Percentiles rank a stretch among this genome's conserved stretches.
These are phyloP conservation scores for Neocloeon triangulifer DNA, from an alignment of 1,140 invertebrate genomes.

Conservation along the genomic window DNA sequence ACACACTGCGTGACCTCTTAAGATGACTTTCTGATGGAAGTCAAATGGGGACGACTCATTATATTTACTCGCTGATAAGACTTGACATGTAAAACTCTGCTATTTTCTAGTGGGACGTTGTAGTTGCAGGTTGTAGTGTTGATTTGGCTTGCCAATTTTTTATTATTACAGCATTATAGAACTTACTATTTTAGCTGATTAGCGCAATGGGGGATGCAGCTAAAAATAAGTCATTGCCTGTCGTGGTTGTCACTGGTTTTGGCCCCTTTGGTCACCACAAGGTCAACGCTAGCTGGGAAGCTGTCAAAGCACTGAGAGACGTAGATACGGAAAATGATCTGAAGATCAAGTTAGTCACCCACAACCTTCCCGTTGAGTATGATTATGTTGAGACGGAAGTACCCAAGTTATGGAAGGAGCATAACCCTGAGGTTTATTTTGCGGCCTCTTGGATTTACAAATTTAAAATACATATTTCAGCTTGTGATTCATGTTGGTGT, in stretches of 20 bases:
- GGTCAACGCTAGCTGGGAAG: slow-evolving; percentile 57
- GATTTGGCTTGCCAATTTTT: no score
- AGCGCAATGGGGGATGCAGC: no score
- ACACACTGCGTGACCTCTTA: no score
- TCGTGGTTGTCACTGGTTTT: slow-evolving; percentile 39
- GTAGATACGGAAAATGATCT: slow-evolving; percentile 14
- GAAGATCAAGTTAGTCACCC: slow-evolving; percentile 26
- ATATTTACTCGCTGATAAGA: no score
- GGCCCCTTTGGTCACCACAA: slow-evolving; percentile 41
- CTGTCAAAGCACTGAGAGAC: slow-evolving; percentile 32
- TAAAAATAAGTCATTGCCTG: no score
- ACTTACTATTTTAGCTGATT: no score
- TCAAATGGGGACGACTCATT: no score
- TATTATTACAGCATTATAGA: no score
- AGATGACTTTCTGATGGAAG: no score
- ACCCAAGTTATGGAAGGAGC: slow-evolving; percentile 33
- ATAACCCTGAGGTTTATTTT: slow-evolving; percentile 32
- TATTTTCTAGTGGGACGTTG: no score
- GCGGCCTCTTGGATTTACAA: not conserved
- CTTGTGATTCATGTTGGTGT: slow-evolving; percentile 41
- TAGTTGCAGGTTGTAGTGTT: no score
- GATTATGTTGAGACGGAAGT: slow-evolving; percentile 29
- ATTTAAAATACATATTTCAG: slow-evolving; percentile 16
- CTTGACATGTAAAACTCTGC: no score
- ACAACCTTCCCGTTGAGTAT: slow-evolving; percentile 43